Percentiles rank a stretch among this genome's conserved stretches.
Conservation (phyloP, 2,888 invertebrate genomes). For the Erebia ligea region DNA sequence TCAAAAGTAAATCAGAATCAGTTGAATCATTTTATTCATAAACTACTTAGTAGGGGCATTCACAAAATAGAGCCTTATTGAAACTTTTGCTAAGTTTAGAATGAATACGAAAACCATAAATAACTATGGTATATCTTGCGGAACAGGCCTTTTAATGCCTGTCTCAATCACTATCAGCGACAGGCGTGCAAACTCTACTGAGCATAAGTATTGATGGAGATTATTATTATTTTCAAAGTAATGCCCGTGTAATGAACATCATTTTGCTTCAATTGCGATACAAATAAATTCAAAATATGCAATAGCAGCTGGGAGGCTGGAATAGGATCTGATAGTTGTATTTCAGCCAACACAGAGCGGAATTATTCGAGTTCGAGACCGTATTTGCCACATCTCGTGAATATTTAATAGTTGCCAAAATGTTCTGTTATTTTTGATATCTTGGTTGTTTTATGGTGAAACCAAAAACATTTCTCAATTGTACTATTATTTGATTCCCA, state of each 20-base stretch:
- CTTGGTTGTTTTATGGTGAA: neutral
- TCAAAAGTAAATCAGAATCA: no score
- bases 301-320: neutral
- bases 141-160: no score
- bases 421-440: neutral
- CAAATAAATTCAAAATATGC: neutral
- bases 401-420: slow-evolving; percentile 8
- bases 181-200: no score
- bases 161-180: no score
- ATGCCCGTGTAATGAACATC: neutral
- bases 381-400: neutral
- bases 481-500: neutral
- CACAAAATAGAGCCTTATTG: no score
- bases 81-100: no score
- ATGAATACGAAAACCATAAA: no score
- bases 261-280: neutral
- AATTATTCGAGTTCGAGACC: neutral
- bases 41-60: no score
- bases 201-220: no score
- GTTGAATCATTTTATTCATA: no score
- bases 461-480: neutral
- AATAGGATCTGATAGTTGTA: neutral
- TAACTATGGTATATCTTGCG: no score
- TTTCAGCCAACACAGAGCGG: neutral
- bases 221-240: no score